Evolutionary conservation across 2,888 invertebrate genomes (phyloP).

Genomic region (Lasioglossum lativentre): DNA sequence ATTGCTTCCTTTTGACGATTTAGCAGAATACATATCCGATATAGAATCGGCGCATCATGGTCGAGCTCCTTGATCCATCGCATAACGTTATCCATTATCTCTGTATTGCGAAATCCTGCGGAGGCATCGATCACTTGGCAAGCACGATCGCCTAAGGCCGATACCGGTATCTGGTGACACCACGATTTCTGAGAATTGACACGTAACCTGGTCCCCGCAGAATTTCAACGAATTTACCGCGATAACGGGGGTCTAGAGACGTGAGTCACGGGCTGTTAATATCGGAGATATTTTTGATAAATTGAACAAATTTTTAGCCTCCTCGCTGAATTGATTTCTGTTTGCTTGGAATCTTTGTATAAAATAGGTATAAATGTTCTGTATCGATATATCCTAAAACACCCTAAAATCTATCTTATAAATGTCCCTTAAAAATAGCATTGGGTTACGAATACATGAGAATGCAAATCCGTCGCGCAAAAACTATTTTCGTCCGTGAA

Average conservation of each 20-base stretch:
- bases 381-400: no score
- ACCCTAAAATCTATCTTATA: not conserved
- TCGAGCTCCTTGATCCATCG: slow-evolving; percentile 62
- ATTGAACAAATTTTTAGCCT: not conserved
- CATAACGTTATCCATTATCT: slow-evolving; percentile 63
- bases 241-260: not conserved
- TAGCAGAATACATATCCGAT: not conserved
- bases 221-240: slow-evolving; percentile 23
- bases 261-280: not conserved
- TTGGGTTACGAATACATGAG: not conserved
- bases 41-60: not conserved
- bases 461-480: not conserved
- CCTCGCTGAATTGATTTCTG: not conserved
- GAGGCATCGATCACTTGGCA: slow-evolving; percentile 65
- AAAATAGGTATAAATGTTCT: no score
- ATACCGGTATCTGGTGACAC: slow-evolving; percentile 35
- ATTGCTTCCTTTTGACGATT: not conserved
- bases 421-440: not conserved
- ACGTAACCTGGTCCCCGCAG: not conserved
- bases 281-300: not conserved
- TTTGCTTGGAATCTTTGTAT: not conserved
- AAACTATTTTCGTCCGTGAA: not conserved
- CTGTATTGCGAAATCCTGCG: slow-evolving; percentile 52
- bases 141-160: slow-evolving; percentile 21
- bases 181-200: slow-evolving; percentile 27